A percentile compares a stretch with the other conserved stretches of the same genome.
These are phyloP conservation scores for Pelagia noctiluca DNA, from an alignment of 30 jellyfish, hydroid and myxozoan genomes.

Conservation along the genomic window DNA sequence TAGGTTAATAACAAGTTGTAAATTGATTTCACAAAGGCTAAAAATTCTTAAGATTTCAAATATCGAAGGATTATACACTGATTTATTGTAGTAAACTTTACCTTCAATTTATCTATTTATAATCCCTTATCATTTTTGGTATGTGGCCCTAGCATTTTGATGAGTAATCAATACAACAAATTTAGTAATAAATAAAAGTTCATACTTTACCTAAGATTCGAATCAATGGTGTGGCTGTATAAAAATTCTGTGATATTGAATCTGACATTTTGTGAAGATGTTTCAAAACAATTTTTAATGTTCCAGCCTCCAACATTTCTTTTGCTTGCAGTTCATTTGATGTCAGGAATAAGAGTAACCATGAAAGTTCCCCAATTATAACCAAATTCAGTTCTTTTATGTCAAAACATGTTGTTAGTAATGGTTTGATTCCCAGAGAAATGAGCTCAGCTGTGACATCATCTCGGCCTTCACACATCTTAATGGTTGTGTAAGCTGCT, in stretches of 20 bases:
- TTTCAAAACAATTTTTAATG: conserved; percentile 19
- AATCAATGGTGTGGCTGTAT: conserved; percentile 71
- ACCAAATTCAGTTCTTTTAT: neutral
- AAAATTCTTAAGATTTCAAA: too few species aligned
- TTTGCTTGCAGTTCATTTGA: conserved; percentile 15
- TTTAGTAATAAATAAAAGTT: too few species aligned
- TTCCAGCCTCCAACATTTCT: conserved; percentile 30
- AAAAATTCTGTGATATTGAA: conserved; percentile 40
- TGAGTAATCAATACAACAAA: too few species aligned
- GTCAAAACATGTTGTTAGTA: conserved; percentile 25
- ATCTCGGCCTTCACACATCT: conserved; percentile 62
- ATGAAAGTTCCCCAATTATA: conserved; percentile 66
- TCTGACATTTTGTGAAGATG: conserved; percentile 45
- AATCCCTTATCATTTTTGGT: too few species aligned
- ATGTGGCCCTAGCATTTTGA: too few species aligned
- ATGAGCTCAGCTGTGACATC: conserved; percentile 42
- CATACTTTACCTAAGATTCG: conserved; percentile 76
- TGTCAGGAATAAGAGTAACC: conserved; percentile 77
- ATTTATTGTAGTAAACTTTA: too few species aligned
- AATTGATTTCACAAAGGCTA: too few species aligned
- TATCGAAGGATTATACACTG: too few species aligned
- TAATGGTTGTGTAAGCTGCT: conserved; percentile 71
- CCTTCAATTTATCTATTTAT: too few species aligned
- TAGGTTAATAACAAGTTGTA: too few species aligned
- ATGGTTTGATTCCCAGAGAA: conserved; percentile 42